Base-by-base conservation (phyloP, 2,113 vertebrate genomes). In the Chaetorhynchus papuensis region DNA sequence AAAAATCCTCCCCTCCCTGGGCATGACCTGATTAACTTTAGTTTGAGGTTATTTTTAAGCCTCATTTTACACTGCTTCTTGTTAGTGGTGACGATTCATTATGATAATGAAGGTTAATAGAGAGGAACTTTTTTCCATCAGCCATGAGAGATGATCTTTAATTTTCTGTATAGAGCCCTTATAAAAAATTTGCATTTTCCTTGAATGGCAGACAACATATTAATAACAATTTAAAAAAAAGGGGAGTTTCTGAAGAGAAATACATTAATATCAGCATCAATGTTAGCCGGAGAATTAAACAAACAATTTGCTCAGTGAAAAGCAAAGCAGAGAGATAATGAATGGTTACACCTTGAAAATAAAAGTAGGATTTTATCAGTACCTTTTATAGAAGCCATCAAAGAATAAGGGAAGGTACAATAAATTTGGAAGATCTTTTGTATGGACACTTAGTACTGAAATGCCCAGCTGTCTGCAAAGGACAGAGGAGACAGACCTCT, bases 21-120 rank as follows among this genome's bases (percentile, higher is more conserved):
- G 41, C 21, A 57, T 69, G 81, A 83, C 41, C 69, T 91, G n/a
- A 92, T 91, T 90, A 92, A 83, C 71, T 96, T 93, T 16, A 68
- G 26, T 49, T 57, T 87, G 64, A 88, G 56, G 79, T 78, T 95
- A 94, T 95, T 97, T 97, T 96, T 86, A 96, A 88, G 81, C 20
- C 41, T 64, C 22, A 60, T 90, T 88, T 94, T 94, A 63, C 7
- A 92, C 26, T 0, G 0, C 66, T 74, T 90, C 83, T 90, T 94
- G 56, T 80, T 79, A 83, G 71, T 74, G 60, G 44, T 81, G 79
- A 88, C 41, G 93, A 83, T 86, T 93, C 60, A 92, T 96, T 94
- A 95, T 92, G 82, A 47, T 92, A 90, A 95, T 89, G 85, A 93
- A 61, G 31, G 56, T 83, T 93, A 92, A 93, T 56, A 65, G 31